Conservation (phyloP, 2,797 vertebrate genomes). For the Schizopygopsis malacanthus region DNA sequence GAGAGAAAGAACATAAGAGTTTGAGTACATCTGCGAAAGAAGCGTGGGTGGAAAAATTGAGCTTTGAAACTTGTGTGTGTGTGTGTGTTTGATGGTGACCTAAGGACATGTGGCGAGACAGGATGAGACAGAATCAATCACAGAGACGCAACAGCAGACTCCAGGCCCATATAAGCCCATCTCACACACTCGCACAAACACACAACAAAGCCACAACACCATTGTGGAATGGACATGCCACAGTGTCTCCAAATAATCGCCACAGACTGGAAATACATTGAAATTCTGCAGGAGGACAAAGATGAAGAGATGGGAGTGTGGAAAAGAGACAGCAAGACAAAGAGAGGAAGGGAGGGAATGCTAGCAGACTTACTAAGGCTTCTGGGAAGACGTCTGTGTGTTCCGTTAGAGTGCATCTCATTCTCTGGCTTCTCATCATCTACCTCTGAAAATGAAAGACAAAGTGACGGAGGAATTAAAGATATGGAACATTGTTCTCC, state of each 20-base stretch:
- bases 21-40: slow-evolving; percentile 31
- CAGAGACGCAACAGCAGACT: slow-evolving; percentile 1
- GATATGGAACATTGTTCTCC: background rate
- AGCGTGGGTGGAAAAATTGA: slow-evolving; percentile 34
- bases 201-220: slow-evolving; percentile 24
- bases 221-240: slow-evolving; percentile 34
- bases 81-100: slow-evolving; percentile 29
- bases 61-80: slow-evolving; percentile 19
- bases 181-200: slow-evolving; percentile 28
- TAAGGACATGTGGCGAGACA: slow-evolving; percentile 57
- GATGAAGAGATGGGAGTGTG: slow-evolving; percentile 16
- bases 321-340: slow-evolving; percentile 18
- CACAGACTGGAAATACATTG: slow-evolving; percentile 13
- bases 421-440: slow-evolving; percentile 69
- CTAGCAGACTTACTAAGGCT: slow-evolving; percentile 72
- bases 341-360: slow-evolving; percentile 49
- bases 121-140: slow-evolving; percentile 48
- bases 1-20: slow-evolving; percentile 26
- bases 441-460: slow-evolving; percentile 47
- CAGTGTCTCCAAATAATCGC: slow-evolving; percentile 34
- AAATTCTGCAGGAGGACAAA: slow-evolving; percentile 26
- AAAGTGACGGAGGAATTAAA: background rate
- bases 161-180: slow-evolving; percentile 17
- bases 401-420: slow-evolving; percentile 63
- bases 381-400: slow-evolving; percentile 70